These are phyloP conservation scores for Acipenser oxyrinchus DNA, from an alignment of 2,797 vertebrate species.

Conservation along the genomic window DNA sequence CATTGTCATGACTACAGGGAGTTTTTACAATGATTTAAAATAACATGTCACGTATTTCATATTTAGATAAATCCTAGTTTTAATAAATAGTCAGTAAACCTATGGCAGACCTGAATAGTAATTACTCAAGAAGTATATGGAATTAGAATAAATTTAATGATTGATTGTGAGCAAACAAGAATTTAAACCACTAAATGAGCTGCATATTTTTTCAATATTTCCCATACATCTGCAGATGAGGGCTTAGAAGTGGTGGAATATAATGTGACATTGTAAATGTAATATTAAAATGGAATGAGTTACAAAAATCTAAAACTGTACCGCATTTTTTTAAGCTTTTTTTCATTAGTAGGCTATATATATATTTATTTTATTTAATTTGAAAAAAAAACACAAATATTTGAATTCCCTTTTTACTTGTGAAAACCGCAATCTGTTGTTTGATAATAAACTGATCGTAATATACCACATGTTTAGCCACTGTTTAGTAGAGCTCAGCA, in stretches of 20 bases:
- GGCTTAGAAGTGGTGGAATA: not conserved
- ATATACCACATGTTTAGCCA: no score
- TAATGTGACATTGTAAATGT: not conserved
- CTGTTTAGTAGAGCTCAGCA: no score
- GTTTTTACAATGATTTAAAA: not conserved
- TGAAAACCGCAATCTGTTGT: not conserved
- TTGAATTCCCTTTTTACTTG: no score
- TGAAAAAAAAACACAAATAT: no score
- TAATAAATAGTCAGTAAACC: not conserved
- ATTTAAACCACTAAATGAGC: conserved; percentile 1
- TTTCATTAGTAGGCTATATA: no score
- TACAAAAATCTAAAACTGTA: not conserved
- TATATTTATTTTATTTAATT: no score
- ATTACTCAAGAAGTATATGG: not conserved
- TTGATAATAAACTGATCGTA: not conserved
- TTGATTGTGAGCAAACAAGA: not conserved
- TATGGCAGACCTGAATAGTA: no score
- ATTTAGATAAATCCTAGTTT: not conserved
- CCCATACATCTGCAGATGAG: not conserved
- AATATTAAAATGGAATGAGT: not conserved
- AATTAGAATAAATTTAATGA: not conserved
- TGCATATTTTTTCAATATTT: no score
- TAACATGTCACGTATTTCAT: not conserved
- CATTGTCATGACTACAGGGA: no score
- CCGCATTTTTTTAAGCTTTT: no score